Percentiles rank a stretch among this genome's conserved stretches.
These are phyloP conservation scores for Eretmocerus hayati DNA, from an alignment of 2,888 invertebrate genomes.

Conservation along the genomic window DNA sequence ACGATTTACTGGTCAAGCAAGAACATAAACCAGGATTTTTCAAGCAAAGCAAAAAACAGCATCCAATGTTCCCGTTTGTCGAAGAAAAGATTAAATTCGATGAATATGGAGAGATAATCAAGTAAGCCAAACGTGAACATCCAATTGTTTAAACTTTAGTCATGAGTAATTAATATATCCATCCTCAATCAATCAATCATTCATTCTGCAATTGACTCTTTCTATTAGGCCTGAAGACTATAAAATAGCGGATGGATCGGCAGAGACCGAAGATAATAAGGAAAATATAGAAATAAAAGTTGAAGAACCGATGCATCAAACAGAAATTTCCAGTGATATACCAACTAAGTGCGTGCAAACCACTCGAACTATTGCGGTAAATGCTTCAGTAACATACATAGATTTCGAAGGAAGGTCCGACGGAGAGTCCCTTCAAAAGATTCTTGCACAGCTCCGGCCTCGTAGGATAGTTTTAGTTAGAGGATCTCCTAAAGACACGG, in stretches of 20 bases:
- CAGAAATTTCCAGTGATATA: constrained; percentile 57
- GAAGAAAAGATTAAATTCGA: constrained; percentile 89
- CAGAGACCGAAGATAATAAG: constrained; percentile 63
- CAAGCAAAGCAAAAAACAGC: constrained; percentile 82
- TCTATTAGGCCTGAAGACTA: constrained; percentile 88
- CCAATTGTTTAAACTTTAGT: too few relatives aligned
- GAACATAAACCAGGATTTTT: constrained; percentile 73
- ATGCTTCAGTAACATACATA: constrained; percentile 85
- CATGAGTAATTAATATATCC: too few relatives aligned
- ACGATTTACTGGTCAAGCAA: constrained; percentile 81
- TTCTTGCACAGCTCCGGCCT: constrained; percentile 60
- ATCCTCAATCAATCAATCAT: too few relatives aligned
- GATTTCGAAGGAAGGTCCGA: constrained; percentile 94
- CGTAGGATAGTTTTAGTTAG: constrained; percentile 65
- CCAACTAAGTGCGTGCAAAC: constrained; percentile 85
- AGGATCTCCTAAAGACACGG: constrained; percentile 64
- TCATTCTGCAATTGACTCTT: constrained; percentile 1
- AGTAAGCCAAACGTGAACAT: constrained; percentile 48
- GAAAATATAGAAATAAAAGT: constrained; percentile 60
- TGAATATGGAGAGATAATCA: constrained; percentile 93
- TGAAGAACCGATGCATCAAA: constrained; percentile 52
- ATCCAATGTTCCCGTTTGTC: constrained; percentile 93
- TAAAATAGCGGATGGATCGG: constrained; percentile 66
- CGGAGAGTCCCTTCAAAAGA: constrained; percentile 71
- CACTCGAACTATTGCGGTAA: constrained; percentile 67